Evolutionary conservation across 2,888 invertebrate genomes (phyloP).

Genomic region (Gnatocerus cornutus): DNA sequence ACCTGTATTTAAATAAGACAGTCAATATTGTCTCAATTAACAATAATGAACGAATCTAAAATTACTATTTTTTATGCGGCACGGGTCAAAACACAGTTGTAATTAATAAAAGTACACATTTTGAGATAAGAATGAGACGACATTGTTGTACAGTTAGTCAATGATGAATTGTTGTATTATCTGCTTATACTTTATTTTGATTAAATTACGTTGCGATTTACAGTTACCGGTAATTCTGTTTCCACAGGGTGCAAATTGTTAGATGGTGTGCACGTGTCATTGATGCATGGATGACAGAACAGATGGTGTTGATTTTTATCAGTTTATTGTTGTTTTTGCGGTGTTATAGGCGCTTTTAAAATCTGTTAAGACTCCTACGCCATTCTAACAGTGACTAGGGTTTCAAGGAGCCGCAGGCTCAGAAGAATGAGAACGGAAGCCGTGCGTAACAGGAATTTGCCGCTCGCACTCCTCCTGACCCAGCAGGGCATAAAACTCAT

Average conservation of each 20-base stretch:
- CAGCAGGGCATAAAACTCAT: background rate
- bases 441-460: background rate
- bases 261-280: slow-evolving; percentile 30
- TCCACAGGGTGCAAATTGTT: slow-evolving; percentile 44
- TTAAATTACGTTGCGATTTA: slow-evolving; percentile 38
- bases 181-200: slow-evolving; percentile 38
- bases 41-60: slow-evolving; percentile 6
- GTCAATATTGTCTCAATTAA: slow-evolving; percentile 41
- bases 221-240: slow-evolving; percentile 39
- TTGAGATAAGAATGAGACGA: slow-evolving; percentile 20
- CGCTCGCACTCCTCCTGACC: background rate
- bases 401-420: background rate
- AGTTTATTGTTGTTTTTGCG: slow-evolving; percentile 1
- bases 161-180: slow-evolving; percentile 41
- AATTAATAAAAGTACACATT: slow-evolving; percentile 30
- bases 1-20: slow-evolving; percentile 45
- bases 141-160: slow-evolving; percentile 24
- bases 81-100: slow-evolving; percentile 22
- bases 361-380: background rate
- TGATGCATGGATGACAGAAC: slow-evolving; percentile 32
- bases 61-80: slow-evolving; percentile 13
- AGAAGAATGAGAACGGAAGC: background rate
- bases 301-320: slow-evolving; percentile 4
- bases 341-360: background rate
- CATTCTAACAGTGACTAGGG: background rate